Percentiles rank a stretch among this genome's conserved stretches.
Conservation (phyloP, 2,888 invertebrate species). For the Cyclophora punctaria region DNA sequence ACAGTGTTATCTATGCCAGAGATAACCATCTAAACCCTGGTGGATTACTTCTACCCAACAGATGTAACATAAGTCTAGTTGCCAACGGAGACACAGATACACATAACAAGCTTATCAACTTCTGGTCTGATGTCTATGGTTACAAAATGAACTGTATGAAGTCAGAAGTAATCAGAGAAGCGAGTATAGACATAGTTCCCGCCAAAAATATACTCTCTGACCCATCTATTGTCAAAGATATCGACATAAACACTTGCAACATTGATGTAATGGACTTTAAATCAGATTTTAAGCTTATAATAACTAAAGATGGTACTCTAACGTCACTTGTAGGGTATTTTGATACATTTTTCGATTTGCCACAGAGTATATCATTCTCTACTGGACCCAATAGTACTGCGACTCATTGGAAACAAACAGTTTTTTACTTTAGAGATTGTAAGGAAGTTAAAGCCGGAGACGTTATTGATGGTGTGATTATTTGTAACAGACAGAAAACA, state of each 20-base stretch:
- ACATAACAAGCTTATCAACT: conserved; percentile 83
- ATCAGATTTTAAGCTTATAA: conserved; percentile 79
- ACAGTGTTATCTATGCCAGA: conserved; percentile 92
- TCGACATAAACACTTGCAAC: conserved; percentile 85
- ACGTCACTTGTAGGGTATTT: conserved; percentile 94
- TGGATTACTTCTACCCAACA: conserved; percentile 88
- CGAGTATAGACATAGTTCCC: conserved; percentile 69
- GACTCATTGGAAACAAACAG: conserved; percentile 97
- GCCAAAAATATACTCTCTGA: conserved; percentile 79
- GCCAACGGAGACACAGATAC: conserved; percentile 86
- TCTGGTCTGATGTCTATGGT: conserved; percentile 96
- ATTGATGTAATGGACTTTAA: conserved; percentile 82
- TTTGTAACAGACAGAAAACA: conserved; percentile 81
- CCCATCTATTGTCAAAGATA: conserved; percentile 77
- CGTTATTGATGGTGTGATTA: conserved; percentile 78
- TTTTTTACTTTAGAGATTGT: conserved; percentile 87
- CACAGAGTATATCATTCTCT: conserved; percentile 79
- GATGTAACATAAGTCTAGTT: conserved; percentile 86
- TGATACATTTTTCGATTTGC: conserved; percentile 88
- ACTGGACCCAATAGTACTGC: conserved; percentile 83
- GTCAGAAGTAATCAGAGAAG: conserved; percentile 85
- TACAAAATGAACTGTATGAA: conserved; percentile 95
- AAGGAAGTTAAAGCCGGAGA: conserved; percentile 81
- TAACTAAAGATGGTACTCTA: conserved; percentile 78
- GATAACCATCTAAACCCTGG: conserved; percentile 84